Evolutionary conservation across 2,888 invertebrate genomes (phyloP), one percentile per base, ranked within the genome.

Genomic region (Epistrophe eligans): DNA sequence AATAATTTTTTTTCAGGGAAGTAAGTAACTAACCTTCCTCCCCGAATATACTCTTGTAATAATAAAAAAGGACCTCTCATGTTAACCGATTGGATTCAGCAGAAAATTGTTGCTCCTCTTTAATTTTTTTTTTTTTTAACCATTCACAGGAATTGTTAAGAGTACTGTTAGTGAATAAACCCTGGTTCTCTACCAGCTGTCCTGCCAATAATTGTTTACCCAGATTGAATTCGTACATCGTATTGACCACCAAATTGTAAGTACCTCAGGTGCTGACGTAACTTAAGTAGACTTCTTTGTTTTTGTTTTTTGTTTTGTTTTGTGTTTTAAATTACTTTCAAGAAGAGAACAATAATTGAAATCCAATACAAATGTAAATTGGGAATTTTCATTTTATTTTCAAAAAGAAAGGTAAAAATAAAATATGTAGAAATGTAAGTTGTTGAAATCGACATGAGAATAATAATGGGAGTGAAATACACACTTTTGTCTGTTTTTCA

Each of bases 361-460:
- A 62, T 62, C 43, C 43, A 62, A 60, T 60, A 19, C 38, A 60
- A 60, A 62, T 62, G 43, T 0, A 43, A 62, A 62, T 62, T 40
- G 24, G 15, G 43, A 62, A 43, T 62, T 62, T 35, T 43, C 19
- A 24, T 38, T 19, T 60, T 60, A 19, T 60, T 38, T 60, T 60
- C 60, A 13, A 17, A 17, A n/a, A 13, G 19, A 19, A 38, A 7
- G 13, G 9, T 9, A 40, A 24, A 60, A 40, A 19, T 19, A 19
- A 38, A 19, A 19, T 57, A 45, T n/a, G 52, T 11, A 24, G 6
- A 43, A 40, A 40, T 11, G 19, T n/a, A 60, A 60, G 38, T 40
- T 19, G 24, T 24, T 40, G 38, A 60, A 60, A 40, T 40, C 35
- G 60, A 60, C 6, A 60, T 19, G 40, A 38, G 19, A 60, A 60